A percentile compares a stretch with the other conserved stretches of the same genome.
These are phyloP conservation scores for Drosophila cognata DNA, from an alignment of 2,888 invertebrate species.

Conservation along the genomic window DNA sequence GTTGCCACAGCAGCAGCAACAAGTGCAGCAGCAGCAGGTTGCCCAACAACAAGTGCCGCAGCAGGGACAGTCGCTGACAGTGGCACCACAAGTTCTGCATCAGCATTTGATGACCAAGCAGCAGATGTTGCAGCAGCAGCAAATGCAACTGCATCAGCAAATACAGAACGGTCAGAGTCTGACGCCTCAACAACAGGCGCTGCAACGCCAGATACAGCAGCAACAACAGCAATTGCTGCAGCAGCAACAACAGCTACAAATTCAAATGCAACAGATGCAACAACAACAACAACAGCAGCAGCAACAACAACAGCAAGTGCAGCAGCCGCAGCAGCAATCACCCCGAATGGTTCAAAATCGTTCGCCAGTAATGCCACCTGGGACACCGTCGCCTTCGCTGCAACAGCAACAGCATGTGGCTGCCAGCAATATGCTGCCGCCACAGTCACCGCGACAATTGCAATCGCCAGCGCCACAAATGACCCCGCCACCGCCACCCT, in stretches of 20 bases:
- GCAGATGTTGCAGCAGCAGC: slow-evolving; percentile 73
- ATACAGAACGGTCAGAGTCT: slow-evolving; percentile 82
- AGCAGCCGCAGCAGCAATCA: slow-evolving; percentile 78
- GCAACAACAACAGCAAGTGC: slow-evolving; percentile 84
- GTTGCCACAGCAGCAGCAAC: slow-evolving; percentile 52
- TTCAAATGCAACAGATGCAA: slow-evolving; percentile 81
- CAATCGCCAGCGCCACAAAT: slow-evolving; percentile 85
- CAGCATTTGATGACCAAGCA: slow-evolving; percentile 74
- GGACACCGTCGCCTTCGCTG: slow-evolving; percentile 81
- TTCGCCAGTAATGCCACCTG: slow-evolving; percentile 81
- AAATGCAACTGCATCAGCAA: slow-evolving; percentile 76
- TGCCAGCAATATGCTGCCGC: slow-evolving; percentile 80
- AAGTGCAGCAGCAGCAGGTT: slow-evolving; percentile 48
- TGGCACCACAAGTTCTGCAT: slow-evolving; percentile 78
- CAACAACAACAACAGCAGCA: slow-evolving; percentile 84
- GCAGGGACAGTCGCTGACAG: slow-evolving; percentile 78
- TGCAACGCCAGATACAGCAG: slow-evolving; percentile 87
- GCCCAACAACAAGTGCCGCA: slow-evolving; percentile 73
- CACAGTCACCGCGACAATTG: slow-evolving; percentile 83
- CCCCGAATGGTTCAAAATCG: slow-evolving; percentile 83
- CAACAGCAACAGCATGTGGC: slow-evolving; percentile 73
- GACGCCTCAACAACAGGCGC: slow-evolving; percentile 79
- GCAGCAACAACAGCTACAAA: slow-evolving; percentile 85
- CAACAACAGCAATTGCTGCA: slow-evolving; percentile 85
- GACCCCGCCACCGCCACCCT: slow-evolving; percentile 84